Evolutionary conservation across 2,888 invertebrate genomes (phyloP).

Genomic region (Tortrix viridana): DNA sequence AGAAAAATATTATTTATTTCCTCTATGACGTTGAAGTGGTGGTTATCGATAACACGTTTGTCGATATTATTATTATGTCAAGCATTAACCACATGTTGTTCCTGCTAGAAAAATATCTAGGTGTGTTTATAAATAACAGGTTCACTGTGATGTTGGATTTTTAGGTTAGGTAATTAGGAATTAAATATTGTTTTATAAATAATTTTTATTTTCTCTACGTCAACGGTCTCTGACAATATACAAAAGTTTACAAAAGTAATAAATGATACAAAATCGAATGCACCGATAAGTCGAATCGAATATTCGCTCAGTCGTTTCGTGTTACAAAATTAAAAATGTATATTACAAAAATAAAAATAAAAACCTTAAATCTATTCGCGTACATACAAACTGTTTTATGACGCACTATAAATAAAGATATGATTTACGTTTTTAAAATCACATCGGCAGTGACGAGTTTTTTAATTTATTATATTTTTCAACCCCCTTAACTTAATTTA

Average conservation of each 20-base stretch:
- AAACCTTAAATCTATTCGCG: not conserved
- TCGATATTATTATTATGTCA: no score
- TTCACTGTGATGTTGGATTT: no score
- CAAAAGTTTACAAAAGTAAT: conserved; percentile 25
- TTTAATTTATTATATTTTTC: not conserved
- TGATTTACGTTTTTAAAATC: conserved; percentile 14
- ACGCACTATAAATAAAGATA: not conserved
- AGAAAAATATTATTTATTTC: no score
- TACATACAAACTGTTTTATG: not conserved
- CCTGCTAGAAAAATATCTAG: no score
- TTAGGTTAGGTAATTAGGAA: not conserved
- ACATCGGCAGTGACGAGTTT: conserved; percentile 24
- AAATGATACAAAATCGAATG: conserved; percentile 16
- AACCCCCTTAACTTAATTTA: not conserved
- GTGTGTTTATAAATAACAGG: no score
- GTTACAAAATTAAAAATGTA: conserved; percentile 4
- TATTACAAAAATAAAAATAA: not conserved
- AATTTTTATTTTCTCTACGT: conserved; percentile 25
- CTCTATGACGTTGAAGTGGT: no score
- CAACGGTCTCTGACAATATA: conserved; percentile 27
- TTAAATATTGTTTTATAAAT: conserved; percentile 23
- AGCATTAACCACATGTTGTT: no score
- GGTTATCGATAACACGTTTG: no score
- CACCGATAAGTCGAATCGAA: conserved; percentile 5
- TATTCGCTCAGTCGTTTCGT: conserved; percentile 23